These are phyloP conservation scores for Drosophila siamana DNA, from an alignment of 2,888 invertebrate species.

Conservation along the genomic window DNA sequence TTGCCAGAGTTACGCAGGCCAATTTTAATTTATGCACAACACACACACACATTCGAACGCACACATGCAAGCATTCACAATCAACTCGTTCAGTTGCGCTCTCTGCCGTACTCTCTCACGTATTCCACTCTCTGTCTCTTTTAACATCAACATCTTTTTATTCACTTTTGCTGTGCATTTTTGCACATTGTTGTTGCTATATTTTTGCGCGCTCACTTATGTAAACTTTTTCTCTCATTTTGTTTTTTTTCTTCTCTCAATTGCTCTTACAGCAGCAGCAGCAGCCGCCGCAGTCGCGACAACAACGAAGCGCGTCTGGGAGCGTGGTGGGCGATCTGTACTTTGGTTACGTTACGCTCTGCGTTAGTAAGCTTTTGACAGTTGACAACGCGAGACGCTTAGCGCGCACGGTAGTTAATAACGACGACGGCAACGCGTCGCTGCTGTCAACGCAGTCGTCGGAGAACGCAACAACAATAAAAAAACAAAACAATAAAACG, in stretches of 20 bases:
- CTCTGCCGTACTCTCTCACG: conserved; percentile 17
- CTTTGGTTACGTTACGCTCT: conserved; percentile 56
- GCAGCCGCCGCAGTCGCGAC: conserved; percentile 29
- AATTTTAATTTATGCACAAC: conserved; percentile 77
- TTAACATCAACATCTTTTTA: conserved; percentile 40
- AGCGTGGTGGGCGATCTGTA: conserved; percentile 67
- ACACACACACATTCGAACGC: conserved; percentile 32
- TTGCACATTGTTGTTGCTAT: conserved; percentile 56
- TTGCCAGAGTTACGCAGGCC: conserved; percentile 62
- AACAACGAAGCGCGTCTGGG: conserved; percentile 38
- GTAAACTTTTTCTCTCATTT: conserved; percentile 62
- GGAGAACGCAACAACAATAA: conserved; percentile 32
- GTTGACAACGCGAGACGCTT: conserved; percentile 71
- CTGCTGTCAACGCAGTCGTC: conserved; percentile 63
- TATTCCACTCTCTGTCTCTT: conserved; percentile 7
- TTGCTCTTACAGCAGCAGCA: conserved; percentile 58
- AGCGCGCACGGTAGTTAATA: conserved; percentile 60
- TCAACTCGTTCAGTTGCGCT: conserved; percentile 48
- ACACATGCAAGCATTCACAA: conserved; percentile 34
- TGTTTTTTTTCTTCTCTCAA: conserved; percentile 36
- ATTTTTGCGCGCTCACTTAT: conserved; percentile 63
- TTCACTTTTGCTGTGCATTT: conserved; percentile 46
- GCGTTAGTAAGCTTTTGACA: conserved; percentile 65
- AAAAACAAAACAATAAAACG: conserved; percentile 4
- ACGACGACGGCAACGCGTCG: conserved; percentile 70